Evolutionary conservation across 2,888 invertebrate species (phyloP).

Genomic region (Conomelus anceps): DNA sequence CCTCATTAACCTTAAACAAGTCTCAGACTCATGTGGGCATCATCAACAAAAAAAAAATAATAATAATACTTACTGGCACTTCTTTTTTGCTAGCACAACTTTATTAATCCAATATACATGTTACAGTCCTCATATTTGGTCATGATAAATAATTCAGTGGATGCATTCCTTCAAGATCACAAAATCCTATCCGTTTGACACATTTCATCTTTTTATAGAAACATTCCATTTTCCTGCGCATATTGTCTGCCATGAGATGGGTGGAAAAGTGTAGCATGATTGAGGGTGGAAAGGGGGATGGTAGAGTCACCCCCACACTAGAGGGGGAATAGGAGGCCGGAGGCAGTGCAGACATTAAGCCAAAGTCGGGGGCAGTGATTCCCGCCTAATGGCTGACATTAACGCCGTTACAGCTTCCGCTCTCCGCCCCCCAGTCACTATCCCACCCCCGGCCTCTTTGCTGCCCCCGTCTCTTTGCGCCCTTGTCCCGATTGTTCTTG

Average conservation of each 20-base stretch:
- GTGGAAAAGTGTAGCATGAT: not conserved
- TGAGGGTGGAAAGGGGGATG: not conserved
- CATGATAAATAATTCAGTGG: no score
- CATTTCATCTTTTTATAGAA: not conserved
- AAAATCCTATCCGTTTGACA: no score
- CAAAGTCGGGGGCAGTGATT: conserved; percentile 23
- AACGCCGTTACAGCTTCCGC: conserved; percentile 27
- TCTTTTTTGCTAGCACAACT: no score
- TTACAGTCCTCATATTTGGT: no score
- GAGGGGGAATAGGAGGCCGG: not conserved
- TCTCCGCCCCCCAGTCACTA: no score
- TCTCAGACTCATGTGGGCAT: no score
- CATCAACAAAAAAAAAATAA: no score
- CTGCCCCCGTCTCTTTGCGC: no score
- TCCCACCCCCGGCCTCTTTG: conserved; percentile 13
- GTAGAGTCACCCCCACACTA: not conserved
- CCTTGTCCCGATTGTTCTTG: not conserved
- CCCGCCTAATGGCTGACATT: conserved; percentile 25
- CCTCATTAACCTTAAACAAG: no score
- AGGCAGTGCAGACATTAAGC: not conserved
- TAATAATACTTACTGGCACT: no score
- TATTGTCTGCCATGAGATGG: not conserved
- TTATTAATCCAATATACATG: no score
- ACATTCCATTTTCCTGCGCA: not conserved
- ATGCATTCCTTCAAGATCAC: no score